These are phyloP conservation scores for Callionymus lyra DNA, from an alignment of 2,113 vertebrate species.

Conservation along the genomic window DNA sequence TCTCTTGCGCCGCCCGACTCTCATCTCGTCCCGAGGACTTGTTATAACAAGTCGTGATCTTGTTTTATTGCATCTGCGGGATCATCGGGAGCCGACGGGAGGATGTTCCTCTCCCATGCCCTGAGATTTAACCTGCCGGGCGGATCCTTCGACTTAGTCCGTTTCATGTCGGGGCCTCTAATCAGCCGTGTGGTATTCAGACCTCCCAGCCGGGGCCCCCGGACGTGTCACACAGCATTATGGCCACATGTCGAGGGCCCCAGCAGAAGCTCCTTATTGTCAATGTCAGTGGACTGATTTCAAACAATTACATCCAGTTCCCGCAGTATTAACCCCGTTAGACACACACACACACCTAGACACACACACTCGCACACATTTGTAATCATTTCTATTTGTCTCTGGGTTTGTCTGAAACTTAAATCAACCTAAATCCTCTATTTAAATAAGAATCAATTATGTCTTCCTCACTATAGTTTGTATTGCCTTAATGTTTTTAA, in stretches of 20 bases:
- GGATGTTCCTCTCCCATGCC: slow-evolving; percentile 53
- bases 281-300: slow-evolving; percentile 59
- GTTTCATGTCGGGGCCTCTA: slow-evolving; percentile 61
- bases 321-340: slow-evolving; percentile 29
- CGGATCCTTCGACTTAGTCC: slow-evolving; percentile 48
- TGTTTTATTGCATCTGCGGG: slow-evolving; percentile 11
- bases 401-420: too few relatives aligned
- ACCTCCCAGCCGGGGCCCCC: slow-evolving; percentile 52
- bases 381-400: too few relatives aligned
- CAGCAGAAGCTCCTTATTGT: slow-evolving; percentile 55
- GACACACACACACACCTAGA: slow-evolving; percentile 18
- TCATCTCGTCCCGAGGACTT: background rate
- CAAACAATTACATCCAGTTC: slow-evolving; percentile 51
- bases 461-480: too few relatives aligned
- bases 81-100: slow-evolving; percentile 11
- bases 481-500: too few relatives aligned
- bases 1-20: slow-evolving; percentile 6
- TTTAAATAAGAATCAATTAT: too few relatives aligned
- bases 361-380: background rate
- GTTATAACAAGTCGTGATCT: slow-evolving; percentile 25
- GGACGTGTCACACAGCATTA: slow-evolving; percentile 46
- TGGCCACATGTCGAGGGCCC: slow-evolving; percentile 17
- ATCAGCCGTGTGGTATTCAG: slow-evolving; percentile 61
- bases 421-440: too few relatives aligned
- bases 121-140: slow-evolving; percentile 45